Percentiles rank a stretch among this genome's conserved stretches.
These are phyloP conservation scores for Opisthocomus hoazin DNA, from an alignment of 2,113 vertebrate genomes.

Conservation along the genomic window DNA sequence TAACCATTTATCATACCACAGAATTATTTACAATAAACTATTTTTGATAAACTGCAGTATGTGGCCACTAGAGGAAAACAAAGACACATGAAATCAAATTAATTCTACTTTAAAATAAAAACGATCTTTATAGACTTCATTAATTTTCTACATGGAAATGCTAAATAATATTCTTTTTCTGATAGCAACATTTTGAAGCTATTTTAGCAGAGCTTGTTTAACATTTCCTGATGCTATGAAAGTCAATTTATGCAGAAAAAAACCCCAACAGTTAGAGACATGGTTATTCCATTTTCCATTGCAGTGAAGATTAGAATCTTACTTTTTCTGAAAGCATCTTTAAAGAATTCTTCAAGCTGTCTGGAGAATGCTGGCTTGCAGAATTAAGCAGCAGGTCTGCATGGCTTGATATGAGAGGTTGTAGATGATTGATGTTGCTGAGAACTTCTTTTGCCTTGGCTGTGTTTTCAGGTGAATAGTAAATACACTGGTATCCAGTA, in stretches of 20 bases:
- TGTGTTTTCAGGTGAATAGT: slow-evolving; percentile 97
- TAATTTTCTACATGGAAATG: background rate
- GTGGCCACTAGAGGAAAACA: slow-evolving; percentile 15
- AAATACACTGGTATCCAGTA: slow-evolving; percentile 97
- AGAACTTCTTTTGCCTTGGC: slow-evolving; percentile 96
- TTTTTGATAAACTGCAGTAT: background rate
- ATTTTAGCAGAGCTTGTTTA: slow-evolving; percentile 36
- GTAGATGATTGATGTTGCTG: slow-evolving; percentile 87
- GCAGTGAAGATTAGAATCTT: slow-evolving; percentile 68
- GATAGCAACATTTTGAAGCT: slow-evolving; percentile 31
- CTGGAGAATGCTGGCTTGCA: slow-evolving; percentile 84
- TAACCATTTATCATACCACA: background rate
- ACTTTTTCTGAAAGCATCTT: slow-evolving; percentile 96
- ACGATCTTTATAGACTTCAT: background rate
- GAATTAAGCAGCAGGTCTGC: slow-evolving; percentile 90
- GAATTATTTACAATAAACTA: background rate
- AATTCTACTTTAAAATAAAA: slow-evolving; percentile 26
- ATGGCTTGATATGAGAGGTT: slow-evolving; percentile 88
- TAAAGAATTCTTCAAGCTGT: slow-evolving; percentile 88
- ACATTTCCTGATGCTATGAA: slow-evolving; percentile 44
- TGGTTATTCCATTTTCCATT: slow-evolving; percentile 40
- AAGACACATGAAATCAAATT: background rate
- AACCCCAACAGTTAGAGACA: background rate
- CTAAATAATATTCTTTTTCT: slow-evolving; percentile 25
- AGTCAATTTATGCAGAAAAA: slow-evolving; percentile 21